A percentile compares a stretch with the other conserved stretches of the same genome.
Evolutionary conservation across 2,113 vertebrate genomes (phyloP).

Genomic region (Sinocyclocheilus anshuiensis): DNA sequence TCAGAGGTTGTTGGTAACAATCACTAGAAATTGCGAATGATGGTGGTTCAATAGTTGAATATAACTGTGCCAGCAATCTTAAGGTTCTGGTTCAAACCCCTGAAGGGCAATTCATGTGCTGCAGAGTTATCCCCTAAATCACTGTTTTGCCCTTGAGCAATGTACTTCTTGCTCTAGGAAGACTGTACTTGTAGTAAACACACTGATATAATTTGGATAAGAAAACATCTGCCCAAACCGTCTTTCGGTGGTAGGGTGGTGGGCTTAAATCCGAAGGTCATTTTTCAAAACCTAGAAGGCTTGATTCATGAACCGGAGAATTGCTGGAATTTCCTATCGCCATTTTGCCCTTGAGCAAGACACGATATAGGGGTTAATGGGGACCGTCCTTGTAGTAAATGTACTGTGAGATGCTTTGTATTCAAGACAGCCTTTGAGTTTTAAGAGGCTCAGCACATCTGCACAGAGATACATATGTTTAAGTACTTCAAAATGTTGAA

Average conservation of each 20-base stretch:
- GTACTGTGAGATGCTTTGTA: not conserved
- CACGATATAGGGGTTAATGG: not conserved
- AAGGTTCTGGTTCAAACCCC: constrained; percentile 3
- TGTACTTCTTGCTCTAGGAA: constrained; percentile 32
- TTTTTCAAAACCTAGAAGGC: constrained; percentile 5
- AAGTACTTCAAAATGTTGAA: not conserved
- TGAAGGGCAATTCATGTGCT: not conserved
- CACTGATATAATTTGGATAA: constrained; percentile 37
- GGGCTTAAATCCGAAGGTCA: constrained; percentile 19
- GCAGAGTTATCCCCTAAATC: constrained; percentile 7
- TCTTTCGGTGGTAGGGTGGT: constrained; percentile 9
- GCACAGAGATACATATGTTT: not conserved
- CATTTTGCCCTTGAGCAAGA: constrained; percentile 3
- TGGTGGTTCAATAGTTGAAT: not conserved
- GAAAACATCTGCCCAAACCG: constrained; percentile 10
- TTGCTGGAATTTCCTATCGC: constrained; percentile 18
- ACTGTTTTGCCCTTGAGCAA: constrained; percentile 36
- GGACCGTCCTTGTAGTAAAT: not conserved
- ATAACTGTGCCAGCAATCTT: not conserved
- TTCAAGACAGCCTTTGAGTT: not conserved
- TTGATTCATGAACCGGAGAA: constrained; percentile 8
- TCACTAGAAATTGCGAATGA: not conserved
- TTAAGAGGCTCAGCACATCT: not conserved
- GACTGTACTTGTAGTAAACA: constrained; percentile 23
- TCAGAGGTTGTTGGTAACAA: not conserved